Base-by-base conservation (phyloP, 2,888 invertebrate genomes). In the Scaptomyza caliginosa region DNA sequence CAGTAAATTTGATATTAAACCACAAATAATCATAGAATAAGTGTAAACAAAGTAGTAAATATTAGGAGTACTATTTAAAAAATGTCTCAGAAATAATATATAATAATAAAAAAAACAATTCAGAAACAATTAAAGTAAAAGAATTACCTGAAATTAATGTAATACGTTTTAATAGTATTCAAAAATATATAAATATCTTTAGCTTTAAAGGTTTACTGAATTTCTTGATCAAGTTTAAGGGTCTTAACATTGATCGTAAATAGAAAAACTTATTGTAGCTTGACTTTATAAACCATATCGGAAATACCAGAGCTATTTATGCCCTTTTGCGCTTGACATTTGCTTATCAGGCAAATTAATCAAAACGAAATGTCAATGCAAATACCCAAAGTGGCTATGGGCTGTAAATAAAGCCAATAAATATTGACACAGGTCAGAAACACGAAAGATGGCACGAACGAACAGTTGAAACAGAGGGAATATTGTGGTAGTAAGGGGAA, bases 351-450 rank as follows among this genome's bases (percentile, higher is more conserved):
- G 26, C 55, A 67, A 78, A 76, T 73, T 82, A 82, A 87, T 87
- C 86, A 78, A n/a, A n/a, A n/a, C 55, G 57, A 57, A 66, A 72
- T 68, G n/a, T 85, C 79, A 87, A 79, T 73, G 79, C 86, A 80
- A 79, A 85, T 79, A 79, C 58, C 65, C 46, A 62, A 65, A 52
- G 52, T 51, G 72, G 45, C 56, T 66, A 56, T 65, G 45, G 66
- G 68, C 67, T 73, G 75, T 81, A 86, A 83, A 81, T 66, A 84
- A 84, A 84, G 77, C 73, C 78, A 68, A 87, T 82, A 85, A 82
- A 85, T 82, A 82, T 82, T 82, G 83, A 82, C 88, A 76, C 76
- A 82, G 88, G 88, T 82, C 82, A 79, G 69, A 68, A 71, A 67
- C 28, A 13, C 48, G 36, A 54, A 54, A 63, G 51, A 57, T 54